Conservation (phyloP, 2,888 invertebrate species). For the Nowickia ferox region DNA sequence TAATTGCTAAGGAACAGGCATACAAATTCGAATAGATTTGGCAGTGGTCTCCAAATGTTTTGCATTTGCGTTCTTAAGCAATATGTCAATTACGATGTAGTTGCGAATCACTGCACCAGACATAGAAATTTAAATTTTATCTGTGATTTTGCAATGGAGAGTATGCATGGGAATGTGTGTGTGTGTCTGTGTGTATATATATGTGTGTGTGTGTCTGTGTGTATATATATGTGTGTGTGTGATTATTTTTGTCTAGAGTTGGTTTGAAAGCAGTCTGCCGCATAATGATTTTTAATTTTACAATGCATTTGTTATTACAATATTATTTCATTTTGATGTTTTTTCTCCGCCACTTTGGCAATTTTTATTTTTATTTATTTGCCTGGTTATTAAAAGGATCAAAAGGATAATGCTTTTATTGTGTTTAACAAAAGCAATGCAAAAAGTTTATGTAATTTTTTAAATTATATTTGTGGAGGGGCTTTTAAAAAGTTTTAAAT, state of each 20-base stretch:
- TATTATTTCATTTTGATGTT: conserved; percentile 31
- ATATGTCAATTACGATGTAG: too few relatives aligned
- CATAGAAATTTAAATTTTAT: conserved; percentile 66
- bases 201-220: background rate
- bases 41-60: conserved; percentile 4
- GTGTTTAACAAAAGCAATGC: conserved; percentile 18
- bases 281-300: conserved; percentile 71
- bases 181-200: background rate
- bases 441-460: background rate
- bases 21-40: background rate
- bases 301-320: conserved; percentile 65
- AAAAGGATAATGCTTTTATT: conserved; percentile 58
- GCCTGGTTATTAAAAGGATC: conserved; percentile 23
- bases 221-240: background rate
- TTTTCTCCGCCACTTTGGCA: background rate
- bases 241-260: conserved; percentile 9
- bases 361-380: conserved; percentile 23
- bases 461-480: background rate
- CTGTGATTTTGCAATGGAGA: conserved; percentile 32
- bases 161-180: background rate
- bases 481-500: background rate
- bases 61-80: background rate
- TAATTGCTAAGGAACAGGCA: conserved; percentile 51
- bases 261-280: conserved; percentile 58
- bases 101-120: conserved; percentile 64